A percentile compares a stretch with the other conserved stretches of the same genome.
Conservation (phyloP, 2,888 invertebrate genomes). For the Bombyx huttoni region DNA sequence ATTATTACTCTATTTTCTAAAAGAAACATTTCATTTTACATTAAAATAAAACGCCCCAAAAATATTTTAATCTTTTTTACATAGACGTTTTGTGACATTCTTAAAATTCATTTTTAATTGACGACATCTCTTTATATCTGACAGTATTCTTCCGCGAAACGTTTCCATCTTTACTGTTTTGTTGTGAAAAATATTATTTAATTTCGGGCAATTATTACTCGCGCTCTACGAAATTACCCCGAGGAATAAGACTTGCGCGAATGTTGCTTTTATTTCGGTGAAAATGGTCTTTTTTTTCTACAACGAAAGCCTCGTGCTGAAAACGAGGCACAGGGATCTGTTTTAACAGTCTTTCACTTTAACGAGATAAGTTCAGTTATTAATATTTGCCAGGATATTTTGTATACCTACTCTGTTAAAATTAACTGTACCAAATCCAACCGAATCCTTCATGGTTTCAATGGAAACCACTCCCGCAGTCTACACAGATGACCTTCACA, state of each 20-base stretch:
- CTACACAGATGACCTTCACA: neutral
- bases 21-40: too few relatives aligned
- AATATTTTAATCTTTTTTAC: neutral
- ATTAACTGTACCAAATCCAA: neutral
- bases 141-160: constrained; percentile 38
- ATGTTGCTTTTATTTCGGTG: constrained; percentile 49
- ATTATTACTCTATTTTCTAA: too few relatives aligned
- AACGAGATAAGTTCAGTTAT: constrained; percentile 2
- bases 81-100: neutral
- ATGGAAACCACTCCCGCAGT: neutral
- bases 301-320: constrained; percentile 53
- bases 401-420: neutral
- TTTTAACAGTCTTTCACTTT: constrained; percentile 3
- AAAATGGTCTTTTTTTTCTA: constrained; percentile 42
- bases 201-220: constrained; percentile 68
- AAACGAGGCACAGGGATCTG: constrained; percentile 26
- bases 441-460: neutral
- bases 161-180: constrained; percentile 52
- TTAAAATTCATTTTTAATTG: neutral
- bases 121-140: neutral
- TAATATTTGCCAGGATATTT: constrained; percentile 2
- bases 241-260: constrained; percentile 55
- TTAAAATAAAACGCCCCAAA: too few relatives aligned
- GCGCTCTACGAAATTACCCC: constrained; percentile 67
- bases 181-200: constrained; percentile 68